Conservation (phyloP, 2,888 invertebrate genomes). For the Parnassius glacialis region DNA sequence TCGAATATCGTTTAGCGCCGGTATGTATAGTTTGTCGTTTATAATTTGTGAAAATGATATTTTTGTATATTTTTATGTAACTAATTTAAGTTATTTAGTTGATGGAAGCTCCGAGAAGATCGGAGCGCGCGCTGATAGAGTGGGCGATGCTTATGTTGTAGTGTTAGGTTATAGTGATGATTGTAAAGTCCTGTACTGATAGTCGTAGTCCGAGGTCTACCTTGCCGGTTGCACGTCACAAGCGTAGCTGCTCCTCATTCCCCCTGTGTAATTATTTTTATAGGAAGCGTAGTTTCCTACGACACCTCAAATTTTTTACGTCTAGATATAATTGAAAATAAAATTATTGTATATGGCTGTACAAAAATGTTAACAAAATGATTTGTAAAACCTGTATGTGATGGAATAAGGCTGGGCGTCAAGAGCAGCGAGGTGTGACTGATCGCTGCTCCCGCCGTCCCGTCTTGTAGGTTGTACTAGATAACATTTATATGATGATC, state of each 20-base stretch:
- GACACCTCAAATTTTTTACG: constrained; percentile 80
- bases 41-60: constrained; percentile 80
- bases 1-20: constrained; percentile 76
- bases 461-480: constrained; percentile 78
- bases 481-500: constrained; percentile 82
- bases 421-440: constrained; percentile 55
- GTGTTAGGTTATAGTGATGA: constrained; percentile 75
- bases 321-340: constrained; percentile 81
- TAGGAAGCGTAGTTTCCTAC: constrained; percentile 80
- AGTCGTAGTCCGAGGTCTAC: constrained; percentile 77
- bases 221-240: constrained; percentile 76
- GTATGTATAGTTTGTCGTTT: constrained; percentile 76
- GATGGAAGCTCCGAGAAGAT: constrained; percentile 53
- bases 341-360: constrained; percentile 82
- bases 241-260: constrained; percentile 78
- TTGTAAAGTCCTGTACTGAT: constrained; percentile 79
- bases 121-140: constrained; percentile 55
- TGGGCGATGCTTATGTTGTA: constrained; percentile 65
- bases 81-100: constrained; percentile 75
- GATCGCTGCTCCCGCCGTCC: constrained; percentile 61
- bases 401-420: constrained; percentile 69
- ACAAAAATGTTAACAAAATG: constrained; percentile 79
- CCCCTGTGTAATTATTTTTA: constrained; percentile 78
- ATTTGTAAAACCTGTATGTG: constrained; percentile 79
- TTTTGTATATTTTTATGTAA: constrained; percentile 81